Evolutionary conservation across 1,140 invertebrate species (phyloP), one percentile per base, ranked within the genome.

Genomic region (Diabrotica virgifera): DNA sequence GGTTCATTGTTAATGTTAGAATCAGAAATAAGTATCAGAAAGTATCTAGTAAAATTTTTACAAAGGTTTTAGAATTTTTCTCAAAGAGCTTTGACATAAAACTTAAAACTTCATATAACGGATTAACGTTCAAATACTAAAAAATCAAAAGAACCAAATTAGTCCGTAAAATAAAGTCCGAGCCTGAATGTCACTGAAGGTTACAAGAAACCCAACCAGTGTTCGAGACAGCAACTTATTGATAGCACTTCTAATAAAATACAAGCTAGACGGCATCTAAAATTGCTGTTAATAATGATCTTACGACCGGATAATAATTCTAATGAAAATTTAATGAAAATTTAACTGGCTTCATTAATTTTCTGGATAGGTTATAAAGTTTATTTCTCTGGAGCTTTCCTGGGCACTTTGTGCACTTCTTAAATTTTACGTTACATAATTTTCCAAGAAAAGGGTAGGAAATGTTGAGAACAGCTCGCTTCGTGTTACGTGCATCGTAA

Each of bases 281-380:
- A 68, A 68, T 68, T 68, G 62, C 66, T 62, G 58, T 62, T 68
- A 68, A 64, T 68, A 68, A 68, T 56, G 58, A 58, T 59, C 57
- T 52, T 53, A 59, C 51, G 57, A 52, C 62, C 55, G 53, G 62
- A 59, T 65, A 65, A 68, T 68, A 68, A 68, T 65, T 68, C 58
- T 40, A 68, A 68, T 68, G 66, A 68, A 68, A 68, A 60, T 65
- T 68, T 68, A 68, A 68, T 68, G 66, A 68, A 68, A 64, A 65
- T 59, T 68, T 53, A 60, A 60, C 53, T 24, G 24, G 52, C 53
- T 63, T 54, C 57, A 63, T 67, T 64, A 64, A 54, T 65, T 54
- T 60, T n/a, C 35, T 14, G 53, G 52, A 61, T 52, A 38, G 52
- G 52, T 46, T 61, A 36, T 55, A 54, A 61, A 58, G 36, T 50